Evolutionary conservation across 2,888 invertebrate species (phyloP).

Genomic region (Vannuccia rotundouncinata): DNA sequence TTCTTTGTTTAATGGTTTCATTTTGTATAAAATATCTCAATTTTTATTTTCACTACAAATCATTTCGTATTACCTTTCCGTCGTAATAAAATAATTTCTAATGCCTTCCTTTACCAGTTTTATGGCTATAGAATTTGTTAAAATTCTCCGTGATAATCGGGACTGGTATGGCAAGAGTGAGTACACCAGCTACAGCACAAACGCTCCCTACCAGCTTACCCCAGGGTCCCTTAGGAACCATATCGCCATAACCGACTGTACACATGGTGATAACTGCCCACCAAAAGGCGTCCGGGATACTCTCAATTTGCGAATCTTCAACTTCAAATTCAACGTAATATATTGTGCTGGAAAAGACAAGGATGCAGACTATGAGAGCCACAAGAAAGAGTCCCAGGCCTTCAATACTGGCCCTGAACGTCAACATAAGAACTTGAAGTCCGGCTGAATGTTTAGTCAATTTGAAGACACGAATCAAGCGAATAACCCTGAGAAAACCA

Average conservation of each 20-base stretch:
- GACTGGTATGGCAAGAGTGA: conserved; percentile 55
- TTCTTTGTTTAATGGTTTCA: too few species aligned
- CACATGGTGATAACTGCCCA: conserved; percentile 57
- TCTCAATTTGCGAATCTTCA: conserved; percentile 51
- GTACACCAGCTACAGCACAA: conserved; percentile 54
- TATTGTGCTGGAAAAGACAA: conserved; percentile 58
- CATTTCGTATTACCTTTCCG: too few species aligned
- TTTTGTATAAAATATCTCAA: too few species aligned
- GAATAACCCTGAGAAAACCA: conserved; percentile 58
- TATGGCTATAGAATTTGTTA: conserved; percentile 54
- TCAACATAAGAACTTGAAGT: conserved; percentile 59
- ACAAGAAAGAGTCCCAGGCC: conserved; percentile 58
- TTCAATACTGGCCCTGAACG: conserved; percentile 59
- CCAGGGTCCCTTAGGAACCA: conserved; percentile 51
- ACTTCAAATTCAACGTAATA: conserved; percentile 58
- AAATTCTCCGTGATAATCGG: conserved; percentile 55
- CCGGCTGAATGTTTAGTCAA: conserved; percentile 59
- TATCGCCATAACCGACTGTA: conserved; percentile 56
- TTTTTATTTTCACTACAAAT: too few species aligned
- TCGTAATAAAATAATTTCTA: too few species aligned
- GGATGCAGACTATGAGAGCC: conserved; percentile 57
- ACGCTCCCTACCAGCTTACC: conserved; percentile 54
- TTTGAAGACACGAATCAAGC: conserved; percentile 58
- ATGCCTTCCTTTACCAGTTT: conserved; percentile 27
- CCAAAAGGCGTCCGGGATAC: conserved; percentile 57